A percentile compares a stretch with the other conserved stretches of the same genome.
Evolutionary conservation across 1,140 invertebrate species (phyloP).

Genomic region (Gerris buenoi): DNA sequence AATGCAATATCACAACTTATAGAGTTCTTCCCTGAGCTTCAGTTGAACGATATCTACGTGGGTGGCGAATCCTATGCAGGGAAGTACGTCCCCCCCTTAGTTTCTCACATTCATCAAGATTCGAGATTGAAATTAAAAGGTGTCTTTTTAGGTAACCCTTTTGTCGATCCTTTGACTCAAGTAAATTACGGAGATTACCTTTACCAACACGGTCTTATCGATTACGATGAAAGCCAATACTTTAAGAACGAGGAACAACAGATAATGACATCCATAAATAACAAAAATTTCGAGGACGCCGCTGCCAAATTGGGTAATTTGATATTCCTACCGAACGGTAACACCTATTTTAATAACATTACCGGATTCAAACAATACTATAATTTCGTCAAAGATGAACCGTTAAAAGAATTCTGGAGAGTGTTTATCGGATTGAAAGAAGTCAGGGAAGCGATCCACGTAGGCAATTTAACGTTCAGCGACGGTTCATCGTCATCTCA

Average conservation of each 20-base stretch:
- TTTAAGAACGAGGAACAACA: slow-evolving; percentile 8
- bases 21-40: not conserved
- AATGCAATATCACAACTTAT: too few species aligned
- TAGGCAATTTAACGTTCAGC: slow-evolving; percentile 46
- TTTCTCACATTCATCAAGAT: slow-evolving; percentile 54
- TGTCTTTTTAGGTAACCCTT: slow-evolving; percentile 70
- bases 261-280: not conserved
- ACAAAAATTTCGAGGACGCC: not conserved
- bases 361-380: not conserved
- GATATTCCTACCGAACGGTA: not conserved
- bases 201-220: slow-evolving; percentile 49
- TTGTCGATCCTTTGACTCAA: slow-evolving; percentile 65
- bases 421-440: slow-evolving; percentile 40
- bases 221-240: slow-evolving; percentile 28
- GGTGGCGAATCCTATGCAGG: slow-evolving; percentile 80
- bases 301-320: not conserved
- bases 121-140: slow-evolving; percentile 45
- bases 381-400: slow-evolving; percentile 2
- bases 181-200: slow-evolving; percentile 65
- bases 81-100: slow-evolving; percentile 50
- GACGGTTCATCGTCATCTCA: slow-evolving; percentile 41
- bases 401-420: not conserved
- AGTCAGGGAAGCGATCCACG: slow-evolving; percentile 59
- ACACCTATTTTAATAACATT: not conserved
- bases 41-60: slow-evolving; percentile 43